Conservation (phyloP, 2,888 invertebrate species). For the Papilio elwesi region DNA sequence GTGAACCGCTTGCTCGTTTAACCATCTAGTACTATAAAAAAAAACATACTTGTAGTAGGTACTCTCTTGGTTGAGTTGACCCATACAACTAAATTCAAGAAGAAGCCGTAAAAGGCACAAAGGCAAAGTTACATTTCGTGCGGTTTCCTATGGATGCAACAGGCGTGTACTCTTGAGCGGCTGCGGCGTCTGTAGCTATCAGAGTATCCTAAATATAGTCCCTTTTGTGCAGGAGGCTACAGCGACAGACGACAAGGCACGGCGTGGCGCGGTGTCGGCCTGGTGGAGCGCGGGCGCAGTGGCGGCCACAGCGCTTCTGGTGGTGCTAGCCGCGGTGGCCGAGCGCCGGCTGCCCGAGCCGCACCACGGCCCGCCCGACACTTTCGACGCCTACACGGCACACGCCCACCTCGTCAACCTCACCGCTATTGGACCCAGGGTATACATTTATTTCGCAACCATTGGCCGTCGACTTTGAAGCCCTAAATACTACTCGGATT, state of each 20-base stretch:
- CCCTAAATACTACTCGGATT: too few relatives aligned
- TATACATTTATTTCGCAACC: slow-evolving; percentile 42
- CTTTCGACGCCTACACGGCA: slow-evolving; percentile 85
- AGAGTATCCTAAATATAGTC: neutral
- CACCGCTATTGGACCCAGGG: slow-evolving; percentile 85
- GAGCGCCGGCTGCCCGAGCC: slow-evolving; percentile 84
- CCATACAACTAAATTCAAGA: too few relatives aligned
- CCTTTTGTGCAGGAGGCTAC: neutral
- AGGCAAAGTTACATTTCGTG: too few relatives aligned
- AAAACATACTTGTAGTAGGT: too few relatives aligned
- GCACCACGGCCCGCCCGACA: slow-evolving; percentile 38
- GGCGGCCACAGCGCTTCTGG: slow-evolving; percentile 78
- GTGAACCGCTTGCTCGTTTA: too few relatives aligned
- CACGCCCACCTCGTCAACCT: slow-evolving; percentile 86
- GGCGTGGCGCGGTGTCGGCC: slow-evolving; percentile 51
- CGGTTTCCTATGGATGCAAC: too few relatives aligned
- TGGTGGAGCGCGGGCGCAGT: slow-evolving; percentile 76
- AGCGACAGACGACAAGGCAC: slow-evolving; percentile 14
- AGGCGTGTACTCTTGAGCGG: too few relatives aligned
- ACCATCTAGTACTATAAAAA: too few relatives aligned
- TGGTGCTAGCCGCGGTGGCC: slow-evolving; percentile 80
- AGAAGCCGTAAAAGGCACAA: too few relatives aligned
- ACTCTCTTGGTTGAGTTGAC: too few relatives aligned
- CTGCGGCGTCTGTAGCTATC: neutral
- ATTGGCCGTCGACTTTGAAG: too few relatives aligned